Evolutionary conservation across 1,140 invertebrate genomes (phyloP), one percentile per base, ranked within the genome.

Genomic region (Polypedilum pembai): DNA sequence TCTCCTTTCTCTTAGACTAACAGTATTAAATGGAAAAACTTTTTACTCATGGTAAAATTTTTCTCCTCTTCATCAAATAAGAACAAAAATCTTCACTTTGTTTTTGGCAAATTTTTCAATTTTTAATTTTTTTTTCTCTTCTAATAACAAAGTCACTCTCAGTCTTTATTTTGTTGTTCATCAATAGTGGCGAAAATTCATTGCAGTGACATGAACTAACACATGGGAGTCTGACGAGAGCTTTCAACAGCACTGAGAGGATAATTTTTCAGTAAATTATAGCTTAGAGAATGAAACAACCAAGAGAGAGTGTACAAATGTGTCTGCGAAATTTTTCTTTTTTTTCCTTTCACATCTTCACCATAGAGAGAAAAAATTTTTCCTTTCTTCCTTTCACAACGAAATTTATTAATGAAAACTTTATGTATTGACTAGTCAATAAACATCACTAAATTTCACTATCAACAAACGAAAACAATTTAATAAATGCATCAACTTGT

Each of bases 401-500:
- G 20, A 69, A 69, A 18, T 69, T 69, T 18, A n/a, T 69, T 69
- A 69, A 69, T 69, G 65, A 69, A 69, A 69, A 69, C 15, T 69
- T 18, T 20, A 69, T 18, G 8, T 10, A 21, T 8, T 21, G 65
- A 69, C 20, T 69, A 8, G 15, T 18, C 8, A 10, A 8, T 18
- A 18, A 69, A 69, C 65, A 69, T 69, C 8, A 20, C 8, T 18
- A 8, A 20, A 69, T 69, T 69, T 69, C 65, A 69, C 65, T 18
- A 69, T 8, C 65, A 69, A 69, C 65, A 69, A 69, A 21, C 12
- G 17, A 20, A 18, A 18, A 20, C 17, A 69, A 69, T 69, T 21
- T 18, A 20, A 18, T 69, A 69, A 69, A 69, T n/a, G 65, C 65
- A 20, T 69, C 65, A 18, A 69, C 20, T 69, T 69, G 17, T 69